phyloP scores from a whole-genome alignment of 2,113 vertebrate species.

The Canis aureus region DNA sequence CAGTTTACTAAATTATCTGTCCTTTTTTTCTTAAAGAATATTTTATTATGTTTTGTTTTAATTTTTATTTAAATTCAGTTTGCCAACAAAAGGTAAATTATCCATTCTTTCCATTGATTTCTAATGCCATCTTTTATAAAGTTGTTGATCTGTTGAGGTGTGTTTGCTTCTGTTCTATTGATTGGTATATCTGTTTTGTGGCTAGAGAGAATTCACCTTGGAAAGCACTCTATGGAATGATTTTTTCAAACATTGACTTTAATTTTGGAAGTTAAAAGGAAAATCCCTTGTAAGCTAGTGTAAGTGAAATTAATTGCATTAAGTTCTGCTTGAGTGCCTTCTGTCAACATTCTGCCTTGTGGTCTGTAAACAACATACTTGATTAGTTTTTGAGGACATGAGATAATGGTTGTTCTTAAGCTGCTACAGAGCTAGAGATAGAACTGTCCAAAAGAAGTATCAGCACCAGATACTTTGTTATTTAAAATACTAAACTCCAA shows the following conservation, averaged over 20 bases:
- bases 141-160: neutral
- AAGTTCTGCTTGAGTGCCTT: neutral
- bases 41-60: too few relatives aligned
- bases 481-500: constrained; percentile 22
- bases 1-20: neutral
- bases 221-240: neutral
- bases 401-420: neutral
- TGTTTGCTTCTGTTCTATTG: constrained; percentile 7
- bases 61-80: too few relatives aligned
- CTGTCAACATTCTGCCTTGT: neutral
- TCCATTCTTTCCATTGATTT: neutral
- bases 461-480: constrained; percentile 18
- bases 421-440: neutral
- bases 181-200: neutral
- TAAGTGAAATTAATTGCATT: neutral
- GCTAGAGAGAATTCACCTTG: neutral
- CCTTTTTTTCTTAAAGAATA: neutral
- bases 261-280: constrained; percentile 22
- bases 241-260: neutral
- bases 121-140: neutral
- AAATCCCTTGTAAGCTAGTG: neutral
- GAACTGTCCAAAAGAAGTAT: neutral
- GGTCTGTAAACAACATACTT: neutral
- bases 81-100: neutral
- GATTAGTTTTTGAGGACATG: neutral